Evolutionary conservation across 2,888 invertebrate genomes (phyloP), one percentile per base, ranked within the genome.

Genomic region (Parnassius glacialis): DNA sequence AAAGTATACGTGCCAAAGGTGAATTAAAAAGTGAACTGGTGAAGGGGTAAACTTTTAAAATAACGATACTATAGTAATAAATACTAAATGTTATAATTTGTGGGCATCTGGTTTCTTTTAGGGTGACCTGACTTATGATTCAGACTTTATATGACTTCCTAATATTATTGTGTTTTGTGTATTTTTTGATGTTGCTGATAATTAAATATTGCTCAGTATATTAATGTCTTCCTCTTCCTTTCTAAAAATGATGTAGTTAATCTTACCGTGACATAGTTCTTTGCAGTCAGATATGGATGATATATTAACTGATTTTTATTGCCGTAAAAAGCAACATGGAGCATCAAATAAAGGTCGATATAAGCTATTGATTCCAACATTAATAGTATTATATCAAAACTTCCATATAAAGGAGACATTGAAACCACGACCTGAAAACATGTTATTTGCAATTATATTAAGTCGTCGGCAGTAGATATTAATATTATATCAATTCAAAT

Each of bases 241-340:
- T 5, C 0, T 34, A 34, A 7, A 25, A 34, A 34, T 34, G 34
- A 34, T 42, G 10, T 56, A 13, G 13, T 9, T 5, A 45, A 2
- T 34, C 75, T 74, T 64, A 88, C 90, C 71, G 70, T 83, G 10
- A 92, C 66, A 75, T 92, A 92, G 68, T 92, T 81, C 64, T 72
- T 82, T 1, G 93, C 92, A 9, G 93, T 93, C 73, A 89, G 78
- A 69, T 90, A 90, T 10, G 93, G 92, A 75, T 93, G 93, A 66
- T 89, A 90, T 61, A 93, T 87, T 10, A 92, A 74, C 67, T 92
- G 91, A 66, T 92, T 89, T 69, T 89, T 85, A 0, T 79, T 64
- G 1, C 92, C 92, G 63, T 92, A 92, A 69, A 83, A 92, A 10
- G 92, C 91, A 3, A 93, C 90, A 65, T 92, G 91, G 0, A 92